These are phyloP conservation scores for Apotomis capreana DNA, from an alignment of 2,888 invertebrate species.

Conservation along the genomic window DNA sequence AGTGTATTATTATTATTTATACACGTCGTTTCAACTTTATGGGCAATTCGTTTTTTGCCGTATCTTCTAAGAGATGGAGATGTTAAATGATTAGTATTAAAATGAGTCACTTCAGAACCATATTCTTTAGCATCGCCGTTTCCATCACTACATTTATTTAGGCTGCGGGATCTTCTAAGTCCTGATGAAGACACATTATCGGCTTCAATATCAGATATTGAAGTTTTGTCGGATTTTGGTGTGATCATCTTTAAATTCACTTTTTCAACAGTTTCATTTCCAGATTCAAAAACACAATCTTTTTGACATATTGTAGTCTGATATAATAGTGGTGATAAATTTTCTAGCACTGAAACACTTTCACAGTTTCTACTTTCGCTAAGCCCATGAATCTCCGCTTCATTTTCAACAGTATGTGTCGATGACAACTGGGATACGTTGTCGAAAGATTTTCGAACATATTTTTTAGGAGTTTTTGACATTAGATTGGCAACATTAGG, in stretches of 20 bases:
- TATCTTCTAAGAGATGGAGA: constrained; percentile 27
- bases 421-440: not conserved
- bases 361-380: not conserved
- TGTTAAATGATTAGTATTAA: constrained; percentile 19
- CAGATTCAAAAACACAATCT: not conserved
- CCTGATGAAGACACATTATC: constrained; percentile 14
- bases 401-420: constrained; percentile 2
- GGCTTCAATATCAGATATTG: not conserved
- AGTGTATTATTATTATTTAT: constrained; percentile 6
- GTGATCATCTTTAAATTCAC: not conserved
- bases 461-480: not conserved
- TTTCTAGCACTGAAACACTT: not conserved
- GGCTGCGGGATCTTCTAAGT: constrained; percentile 47
- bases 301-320: not conserved
- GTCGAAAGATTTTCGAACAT: not conserved
- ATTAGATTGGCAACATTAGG: not conserved
- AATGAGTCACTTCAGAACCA: not conserved
- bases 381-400: not conserved
- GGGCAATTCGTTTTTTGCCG: constrained; percentile 6
- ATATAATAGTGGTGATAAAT: not conserved
- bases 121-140: constrained; percentile 9
- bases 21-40: constrained; percentile 1
- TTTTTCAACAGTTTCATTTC: no score
- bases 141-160: constrained; percentile 45
- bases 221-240: not conserved